Evolutionary conservation across 2,797 vertebrate species (phyloP).

Genomic region (Gymnothorax javanicus): DNA sequence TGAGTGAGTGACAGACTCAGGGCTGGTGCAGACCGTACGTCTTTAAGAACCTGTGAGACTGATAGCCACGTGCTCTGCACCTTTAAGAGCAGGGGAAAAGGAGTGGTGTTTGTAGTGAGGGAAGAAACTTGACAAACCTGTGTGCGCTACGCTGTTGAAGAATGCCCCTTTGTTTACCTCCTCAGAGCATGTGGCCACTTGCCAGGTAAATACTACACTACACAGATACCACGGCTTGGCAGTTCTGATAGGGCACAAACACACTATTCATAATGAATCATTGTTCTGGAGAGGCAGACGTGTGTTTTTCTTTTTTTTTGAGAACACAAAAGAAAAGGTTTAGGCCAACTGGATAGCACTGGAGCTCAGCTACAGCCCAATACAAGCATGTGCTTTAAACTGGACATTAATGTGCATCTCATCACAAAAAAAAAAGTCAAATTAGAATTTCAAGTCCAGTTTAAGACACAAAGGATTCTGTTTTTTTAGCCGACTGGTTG

Average conservation of each 20-base stretch:
- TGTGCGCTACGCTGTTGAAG: slow-evolving; percentile 50
- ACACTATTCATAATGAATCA: slow-evolving; percentile 69
- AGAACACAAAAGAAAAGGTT: not conserved
- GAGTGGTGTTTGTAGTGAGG: not conserved
- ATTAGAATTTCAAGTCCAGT: not conserved
- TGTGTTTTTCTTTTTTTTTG: not conserved
- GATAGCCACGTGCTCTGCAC: not conserved
- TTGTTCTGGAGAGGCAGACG: slow-evolving; percentile 48
- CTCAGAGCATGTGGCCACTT: slow-evolving; percentile 71
- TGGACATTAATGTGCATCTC: not conserved
- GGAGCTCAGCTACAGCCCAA: slow-evolving; percentile 6
- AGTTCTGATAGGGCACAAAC: slow-evolving; percentile 74
- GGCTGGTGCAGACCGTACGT: not conserved
- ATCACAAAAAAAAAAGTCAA: not conserved
- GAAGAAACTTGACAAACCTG: slow-evolving; percentile 35
- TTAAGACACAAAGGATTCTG: not conserved
- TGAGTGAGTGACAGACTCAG: not conserved
- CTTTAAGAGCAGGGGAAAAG: slow-evolving; percentile 27
- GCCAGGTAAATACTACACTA: slow-evolving; percentile 72
- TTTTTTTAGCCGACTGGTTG: not conserved
- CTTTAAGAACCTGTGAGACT: not conserved
- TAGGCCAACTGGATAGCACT: not conserved
- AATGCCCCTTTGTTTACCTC: slow-evolving; percentile 78
- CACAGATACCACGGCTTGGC: slow-evolving; percentile 73
- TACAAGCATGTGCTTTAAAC: not conserved